phyloP scores from a whole-genome alignment of 2,797 vertebrate species.

The Eospalax fontanierii region DNA sequence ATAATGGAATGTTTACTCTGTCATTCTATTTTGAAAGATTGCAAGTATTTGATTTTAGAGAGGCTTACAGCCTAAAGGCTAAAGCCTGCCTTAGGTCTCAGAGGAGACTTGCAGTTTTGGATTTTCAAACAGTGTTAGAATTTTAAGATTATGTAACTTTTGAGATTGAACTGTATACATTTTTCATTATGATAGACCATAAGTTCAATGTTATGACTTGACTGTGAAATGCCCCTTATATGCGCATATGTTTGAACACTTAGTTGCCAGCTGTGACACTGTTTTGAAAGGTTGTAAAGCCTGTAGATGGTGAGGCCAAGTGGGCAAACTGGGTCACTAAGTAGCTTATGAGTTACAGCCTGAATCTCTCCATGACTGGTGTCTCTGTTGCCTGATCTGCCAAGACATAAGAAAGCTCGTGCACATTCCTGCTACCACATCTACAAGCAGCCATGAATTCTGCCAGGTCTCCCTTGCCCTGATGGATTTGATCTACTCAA shows the following conservation, averaged over 20 bases:
- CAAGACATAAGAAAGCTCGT: background rate
- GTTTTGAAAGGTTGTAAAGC: background rate
- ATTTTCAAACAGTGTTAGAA: background rate
- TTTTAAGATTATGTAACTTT: background rate
- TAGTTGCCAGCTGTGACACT: background rate
- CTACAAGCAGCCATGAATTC: background rate
- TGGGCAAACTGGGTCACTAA: background rate
- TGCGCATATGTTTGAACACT: background rate
- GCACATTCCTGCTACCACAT: background rate
- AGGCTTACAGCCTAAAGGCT: background rate
- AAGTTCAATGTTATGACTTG: background rate
- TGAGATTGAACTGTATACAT: background rate
- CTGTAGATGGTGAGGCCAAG: background rate
- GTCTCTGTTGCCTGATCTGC: background rate
- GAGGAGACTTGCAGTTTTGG: background rate
- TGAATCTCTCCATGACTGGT: background rate
- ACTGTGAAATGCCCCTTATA: background rate
- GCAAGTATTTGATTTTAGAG: background rate
- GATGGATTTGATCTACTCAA: background rate
- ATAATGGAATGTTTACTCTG: background rate
- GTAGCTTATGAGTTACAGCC: background rate
- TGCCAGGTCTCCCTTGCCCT: background rate
- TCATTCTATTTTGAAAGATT: background rate
- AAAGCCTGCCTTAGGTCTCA: background rate
- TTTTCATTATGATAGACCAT: background rate